These are phyloP conservation scores for Pogonomyrmex barbatus DNA, from an alignment of 1,140 invertebrate species.

Conservation along the genomic window DNA sequence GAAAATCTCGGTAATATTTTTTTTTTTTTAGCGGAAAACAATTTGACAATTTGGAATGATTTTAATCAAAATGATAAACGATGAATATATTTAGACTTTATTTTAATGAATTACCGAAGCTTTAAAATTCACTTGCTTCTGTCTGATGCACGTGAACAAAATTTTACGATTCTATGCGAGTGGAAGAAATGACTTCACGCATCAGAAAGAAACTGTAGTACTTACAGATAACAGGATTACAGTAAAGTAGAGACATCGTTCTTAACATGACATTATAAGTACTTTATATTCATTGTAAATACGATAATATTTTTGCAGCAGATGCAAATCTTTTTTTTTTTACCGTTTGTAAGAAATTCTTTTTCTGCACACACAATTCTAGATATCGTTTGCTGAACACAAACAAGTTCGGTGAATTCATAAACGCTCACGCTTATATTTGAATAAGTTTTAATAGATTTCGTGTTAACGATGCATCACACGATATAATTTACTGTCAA, in stretches of 20 bases:
- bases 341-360: constrained; percentile 31
- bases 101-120: constrained; percentile 4
- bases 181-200: constrained; percentile 14
- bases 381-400: not conserved
- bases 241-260: constrained; percentile 21
- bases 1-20: not conserved
- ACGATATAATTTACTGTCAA: constrained; percentile 43
- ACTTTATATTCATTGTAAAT: constrained; percentile 58
- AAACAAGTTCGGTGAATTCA: not conserved
- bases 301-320: constrained; percentile 49
- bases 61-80: constrained; percentile 6
- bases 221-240: constrained; percentile 40
- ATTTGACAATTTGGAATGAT: not conserved
- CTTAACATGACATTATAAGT: constrained; percentile 30
- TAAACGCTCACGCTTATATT: constrained; percentile 20
- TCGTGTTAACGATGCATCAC: constrained; percentile 29
- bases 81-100: constrained; percentile 17
- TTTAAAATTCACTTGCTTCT: constrained; percentile 9
- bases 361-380: not conserved
- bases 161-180: not conserved
- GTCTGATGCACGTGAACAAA: constrained; percentile 1
- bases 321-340: not conserved
- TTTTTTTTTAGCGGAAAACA: not conserved
- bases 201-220: constrained; percentile 40
- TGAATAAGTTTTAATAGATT: constrained; percentile 43